Evolutionary conservation across 2,888 invertebrate genomes (phyloP), one percentile per base, ranked within the genome.

Genomic region (Thymelicus acteon): DNA sequence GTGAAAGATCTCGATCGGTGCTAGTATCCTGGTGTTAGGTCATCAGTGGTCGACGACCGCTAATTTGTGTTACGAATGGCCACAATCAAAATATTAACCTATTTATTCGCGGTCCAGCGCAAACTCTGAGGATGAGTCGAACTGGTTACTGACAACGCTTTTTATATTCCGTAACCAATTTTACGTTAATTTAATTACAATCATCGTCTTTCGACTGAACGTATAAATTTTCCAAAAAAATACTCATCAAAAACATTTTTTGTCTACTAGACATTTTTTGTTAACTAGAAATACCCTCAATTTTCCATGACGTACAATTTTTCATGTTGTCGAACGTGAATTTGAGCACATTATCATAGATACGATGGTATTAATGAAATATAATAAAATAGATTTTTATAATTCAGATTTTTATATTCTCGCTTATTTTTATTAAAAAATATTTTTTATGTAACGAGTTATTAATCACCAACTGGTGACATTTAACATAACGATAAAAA

Each of bases 11-110:
- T 83, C 79, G 83, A 78, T 80, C 74, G 78, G 71, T 74, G 77
- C 79, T 79, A 83, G 84, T 86, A 85, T 87, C 85, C 85, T 85
- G 84, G 79, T 80, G 77, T 77, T 80, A 83, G 82, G 86, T 71
- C 61, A 71, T 60, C 71, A 44, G 54, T 60, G 76, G 77, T 79
- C 78, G 74, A 78, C 82, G 84, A 85, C 87, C 83, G 75, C 77
- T 72, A 67, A 76, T 74, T 70, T 73, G 70, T 75, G 73, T 71
- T 72, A 72, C 73, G 71, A 72, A 67, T 61, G 54, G 60, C 62
- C 60, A 52, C 47, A 54, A 69, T 69, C 63, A 63, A 65, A 66
- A 61, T 66, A 66, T 72, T 72, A 72, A 72, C 66, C 71, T 64
- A 66, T 71, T 71, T 61, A 57, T 60, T 39, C 66, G 60, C 54